These are phyloP conservation scores for Dendroctonus ponderosae DNA, from an alignment of 1,140 invertebrate genomes.

Conservation along the genomic window DNA sequence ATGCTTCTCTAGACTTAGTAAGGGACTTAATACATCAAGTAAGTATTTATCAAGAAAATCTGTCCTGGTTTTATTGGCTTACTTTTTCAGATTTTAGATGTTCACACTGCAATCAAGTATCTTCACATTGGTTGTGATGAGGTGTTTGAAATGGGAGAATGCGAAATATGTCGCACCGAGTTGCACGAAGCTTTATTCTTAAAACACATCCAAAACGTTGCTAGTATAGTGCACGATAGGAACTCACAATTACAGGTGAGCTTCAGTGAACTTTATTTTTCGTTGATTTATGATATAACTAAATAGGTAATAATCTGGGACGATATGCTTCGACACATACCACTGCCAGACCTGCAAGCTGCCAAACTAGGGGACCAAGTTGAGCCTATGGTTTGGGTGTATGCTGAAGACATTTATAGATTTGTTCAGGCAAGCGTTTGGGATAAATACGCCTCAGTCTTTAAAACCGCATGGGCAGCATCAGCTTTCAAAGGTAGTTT, in stretches of 20 bases:
- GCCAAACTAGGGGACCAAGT: conserved; percentile 72
- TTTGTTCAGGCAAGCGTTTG: conserved; percentile 59
- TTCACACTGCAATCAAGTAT: conserved; percentile 44
- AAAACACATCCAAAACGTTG: conserved; percentile 66
- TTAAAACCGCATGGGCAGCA: conserved; percentile 89
- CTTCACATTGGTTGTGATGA: conserved; percentile 82
- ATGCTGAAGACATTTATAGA: conserved; percentile 60
- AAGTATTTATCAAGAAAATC: conserved; percentile 41
- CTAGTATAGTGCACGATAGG: conserved; percentile 61
- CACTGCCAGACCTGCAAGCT: conserved; percentile 63
- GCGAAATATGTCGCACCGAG: conserved; percentile 63
- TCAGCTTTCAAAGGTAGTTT: conserved; percentile 73
- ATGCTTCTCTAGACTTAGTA: conserved; percentile 70
- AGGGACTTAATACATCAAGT: conserved; percentile 83
- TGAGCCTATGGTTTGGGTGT: conserved; percentile 87
- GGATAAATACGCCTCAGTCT: conserved; percentile 79
- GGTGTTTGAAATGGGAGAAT: conserved; percentile 81
- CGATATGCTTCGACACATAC: conserved; percentile 84
- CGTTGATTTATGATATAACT: not conserved
- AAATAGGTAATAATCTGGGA: conserved; percentile 83
- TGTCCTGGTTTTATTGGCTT: conserved; percentile 9
- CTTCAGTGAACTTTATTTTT: conserved; percentile 29
- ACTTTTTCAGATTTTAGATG: conserved; percentile 63
- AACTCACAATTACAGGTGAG: conserved; percentile 56
- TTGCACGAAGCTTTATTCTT: conserved; percentile 64